Percentiles rank a stretch among this genome's conserved stretches.
Conservation (phyloP, 2,113 vertebrate genomes). For the Lipophrys pholis region DNA sequence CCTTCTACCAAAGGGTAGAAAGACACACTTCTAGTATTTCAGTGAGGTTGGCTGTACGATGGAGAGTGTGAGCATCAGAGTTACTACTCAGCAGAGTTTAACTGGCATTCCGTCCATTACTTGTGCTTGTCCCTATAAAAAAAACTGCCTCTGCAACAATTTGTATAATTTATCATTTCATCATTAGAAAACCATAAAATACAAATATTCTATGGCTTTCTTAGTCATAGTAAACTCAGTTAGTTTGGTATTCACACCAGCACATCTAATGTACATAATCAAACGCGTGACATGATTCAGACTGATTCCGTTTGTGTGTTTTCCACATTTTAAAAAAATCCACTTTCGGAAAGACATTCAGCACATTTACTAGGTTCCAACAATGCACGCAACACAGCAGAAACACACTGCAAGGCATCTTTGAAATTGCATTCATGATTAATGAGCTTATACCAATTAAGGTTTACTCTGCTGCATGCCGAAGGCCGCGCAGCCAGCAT, state of each 20-base stretch:
- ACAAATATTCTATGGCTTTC: background rate
- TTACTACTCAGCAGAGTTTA: background rate
- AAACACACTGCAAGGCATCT: background rate
- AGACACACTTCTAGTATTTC: too few relatives aligned
- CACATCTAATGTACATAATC: background rate
- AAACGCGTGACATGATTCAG: background rate
- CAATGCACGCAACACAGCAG: too few relatives aligned
- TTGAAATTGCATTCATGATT: background rate
- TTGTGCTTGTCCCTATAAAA: background rate
- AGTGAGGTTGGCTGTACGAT: too few relatives aligned
- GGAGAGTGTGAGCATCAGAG: too few relatives aligned
- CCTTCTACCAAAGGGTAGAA: too few relatives aligned
- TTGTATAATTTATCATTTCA: background rate
- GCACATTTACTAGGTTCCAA: too few relatives aligned
- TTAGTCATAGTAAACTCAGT: background rate
- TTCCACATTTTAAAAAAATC: too few relatives aligned
- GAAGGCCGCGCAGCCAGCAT: constrained; percentile 4
- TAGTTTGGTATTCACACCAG: background rate
- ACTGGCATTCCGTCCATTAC: background rate
- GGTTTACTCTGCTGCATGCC: background rate
- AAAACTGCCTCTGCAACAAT: background rate
- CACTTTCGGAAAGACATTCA: background rate
- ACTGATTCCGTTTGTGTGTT: too few relatives aligned
- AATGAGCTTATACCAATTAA: background rate
- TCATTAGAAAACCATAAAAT: background rate